These are phyloP conservation scores for Sebastes fasciatus DNA, from an alignment of 2,113 vertebrate genomes.

Conservation along the genomic window DNA sequence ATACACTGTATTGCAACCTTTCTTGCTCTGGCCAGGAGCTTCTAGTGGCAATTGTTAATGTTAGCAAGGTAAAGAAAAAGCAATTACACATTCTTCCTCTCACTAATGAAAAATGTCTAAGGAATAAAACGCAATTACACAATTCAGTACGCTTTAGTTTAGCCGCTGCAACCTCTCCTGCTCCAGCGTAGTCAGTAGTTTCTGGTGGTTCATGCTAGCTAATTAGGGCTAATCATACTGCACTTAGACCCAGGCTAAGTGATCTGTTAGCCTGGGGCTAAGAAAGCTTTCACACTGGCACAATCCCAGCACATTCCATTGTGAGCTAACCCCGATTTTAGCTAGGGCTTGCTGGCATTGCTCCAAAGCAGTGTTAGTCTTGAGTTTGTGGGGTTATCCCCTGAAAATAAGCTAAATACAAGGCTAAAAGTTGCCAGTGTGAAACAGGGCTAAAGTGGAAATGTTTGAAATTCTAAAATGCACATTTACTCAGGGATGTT, in stretches of 20 bases:
- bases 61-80: not conserved
- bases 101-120: not conserved
- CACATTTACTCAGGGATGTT: not conserved
- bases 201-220: not conserved
- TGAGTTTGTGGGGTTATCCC: not conserved
- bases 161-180: not conserved
- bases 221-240: not conserved
- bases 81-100: not conserved
- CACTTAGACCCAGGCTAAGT: not conserved
- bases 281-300: not conserved
- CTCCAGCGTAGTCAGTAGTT: not conserved
- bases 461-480: not conserved
- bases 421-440: not conserved
- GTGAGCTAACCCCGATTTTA: not conserved
- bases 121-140: not conserved
- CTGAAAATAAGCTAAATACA: not conserved
- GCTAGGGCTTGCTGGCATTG: not conserved
- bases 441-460: not conserved
- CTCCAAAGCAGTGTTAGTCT: not conserved
- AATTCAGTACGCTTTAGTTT: not conserved
- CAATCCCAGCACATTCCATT: not conserved
- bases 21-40: too few relatives aligned
- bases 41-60: not conserved
- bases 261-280: not conserved
- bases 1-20: not conserved